These are phyloP conservation scores for Eubucco bourcierii DNA, from an alignment of 2,113 vertebrate genomes.

Conservation along the genomic window DNA sequence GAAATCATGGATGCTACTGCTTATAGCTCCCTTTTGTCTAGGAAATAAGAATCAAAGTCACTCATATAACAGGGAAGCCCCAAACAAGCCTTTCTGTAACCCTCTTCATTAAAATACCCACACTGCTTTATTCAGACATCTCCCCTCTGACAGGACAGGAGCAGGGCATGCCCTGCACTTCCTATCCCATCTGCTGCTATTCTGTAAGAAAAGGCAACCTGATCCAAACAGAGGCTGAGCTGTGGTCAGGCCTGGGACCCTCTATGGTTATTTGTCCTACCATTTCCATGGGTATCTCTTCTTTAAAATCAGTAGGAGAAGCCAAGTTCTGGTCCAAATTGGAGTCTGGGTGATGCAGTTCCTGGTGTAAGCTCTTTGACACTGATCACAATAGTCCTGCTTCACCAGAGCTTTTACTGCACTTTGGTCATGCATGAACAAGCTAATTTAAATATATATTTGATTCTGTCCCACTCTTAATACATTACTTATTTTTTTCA, in stretches of 20 bases:
- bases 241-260: rapidly evolving
- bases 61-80: background rate
- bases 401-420: background rate
- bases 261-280: background rate
- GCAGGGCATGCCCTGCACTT: background rate
- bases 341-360: background rate
- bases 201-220: background rate
- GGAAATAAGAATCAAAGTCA: background rate
- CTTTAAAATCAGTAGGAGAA: background rate
- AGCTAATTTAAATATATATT: background rate
- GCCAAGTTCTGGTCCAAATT: background rate
- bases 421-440: background rate
- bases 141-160: background rate
- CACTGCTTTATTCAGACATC: background rate
- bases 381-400: background rate
- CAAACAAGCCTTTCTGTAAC: background rate
- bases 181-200: background rate
- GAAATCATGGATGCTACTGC: background rate
- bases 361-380: background rate
- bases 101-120: background rate
- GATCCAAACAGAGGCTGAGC: background rate
- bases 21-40: background rate
- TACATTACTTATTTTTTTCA: background rate
- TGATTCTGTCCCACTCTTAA: background rate
- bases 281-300: background rate